A percentile compares a stretch with the other conserved stretches of the same genome.
These are phyloP conservation scores for Mobula birostris DNA, from an alignment of 2,113 vertebrate genomes.

Conservation along the genomic window DNA sequence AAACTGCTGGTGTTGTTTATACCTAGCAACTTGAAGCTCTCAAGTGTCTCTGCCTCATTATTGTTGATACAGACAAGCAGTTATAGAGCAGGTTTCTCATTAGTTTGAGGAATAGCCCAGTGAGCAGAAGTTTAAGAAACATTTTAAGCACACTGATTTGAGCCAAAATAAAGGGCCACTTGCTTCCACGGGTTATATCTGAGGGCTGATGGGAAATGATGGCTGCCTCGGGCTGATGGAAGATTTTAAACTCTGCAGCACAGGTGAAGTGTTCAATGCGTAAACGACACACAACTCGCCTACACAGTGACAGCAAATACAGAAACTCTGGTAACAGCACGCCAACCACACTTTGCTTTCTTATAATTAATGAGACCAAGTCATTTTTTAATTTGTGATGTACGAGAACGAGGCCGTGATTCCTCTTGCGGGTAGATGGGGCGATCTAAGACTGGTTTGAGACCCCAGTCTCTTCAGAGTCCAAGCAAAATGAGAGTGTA, in stretches of 20 bases:
- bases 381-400: background rate
- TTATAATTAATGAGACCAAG: background rate
- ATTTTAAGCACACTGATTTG: background rate
- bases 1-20: too few species aligned
- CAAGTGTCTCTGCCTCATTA: too few species aligned
- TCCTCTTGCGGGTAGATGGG: background rate
- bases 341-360: background rate
- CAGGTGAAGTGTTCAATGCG: background rate
- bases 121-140: background rate
- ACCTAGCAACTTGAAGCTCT: too few species aligned
- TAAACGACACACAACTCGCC: too few species aligned
- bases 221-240: background rate
- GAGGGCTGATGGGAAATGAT: background rate
- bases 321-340: background rate
- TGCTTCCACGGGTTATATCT: background rate
- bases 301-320: constrained; percentile 18
- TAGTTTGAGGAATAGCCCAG: too few species aligned
- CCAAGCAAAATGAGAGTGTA: too few species aligned
- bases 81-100: too few species aligned
- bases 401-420: background rate
- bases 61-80: too few species aligned
- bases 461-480: too few species aligned
- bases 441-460: background rate
- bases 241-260: background rate
- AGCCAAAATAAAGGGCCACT: too few species aligned